Conservation (phyloP, 2,797 vertebrate genomes). For the Hypotaenidia philippensis region DNA sequence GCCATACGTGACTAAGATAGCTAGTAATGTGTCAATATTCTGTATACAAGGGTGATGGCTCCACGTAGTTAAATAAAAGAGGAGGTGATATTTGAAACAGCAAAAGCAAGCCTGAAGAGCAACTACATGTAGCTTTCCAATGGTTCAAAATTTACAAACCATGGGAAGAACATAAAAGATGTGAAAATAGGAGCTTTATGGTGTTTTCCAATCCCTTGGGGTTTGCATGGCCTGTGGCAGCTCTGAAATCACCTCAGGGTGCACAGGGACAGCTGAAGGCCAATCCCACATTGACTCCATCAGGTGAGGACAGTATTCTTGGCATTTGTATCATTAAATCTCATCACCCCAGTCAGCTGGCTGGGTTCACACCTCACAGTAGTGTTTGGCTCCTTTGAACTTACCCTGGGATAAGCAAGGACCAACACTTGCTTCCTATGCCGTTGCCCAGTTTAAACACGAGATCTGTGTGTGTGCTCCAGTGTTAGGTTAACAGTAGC, state of each 20-base stretch:
- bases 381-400: not conserved
- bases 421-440: not conserved
- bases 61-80: not conserved
- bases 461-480: not conserved
- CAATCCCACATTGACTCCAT: not conserved
- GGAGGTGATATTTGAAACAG: not conserved
- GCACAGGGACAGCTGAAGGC: not conserved
- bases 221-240: not conserved
- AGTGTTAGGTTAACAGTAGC: not conserved
- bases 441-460: rapidly evolving
- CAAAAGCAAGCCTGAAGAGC: not conserved
- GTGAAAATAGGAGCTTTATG: not conserved
- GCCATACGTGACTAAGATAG: not conserved
- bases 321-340: not conserved
- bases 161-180: not conserved
- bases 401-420: not conserved
- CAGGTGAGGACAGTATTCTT: not conserved
- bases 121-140: not conserved
- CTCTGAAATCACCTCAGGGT: not conserved
- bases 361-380: not conserved
- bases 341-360: not conserved
- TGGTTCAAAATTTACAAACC: not conserved
- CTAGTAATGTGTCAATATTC: not conserved
- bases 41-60: not conserved
- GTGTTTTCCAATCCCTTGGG: not conserved